These are phyloP conservation scores for Ceuthmochares aereus DNA, from an alignment of 2,113 vertebrate species.

Conservation along the genomic window DNA sequence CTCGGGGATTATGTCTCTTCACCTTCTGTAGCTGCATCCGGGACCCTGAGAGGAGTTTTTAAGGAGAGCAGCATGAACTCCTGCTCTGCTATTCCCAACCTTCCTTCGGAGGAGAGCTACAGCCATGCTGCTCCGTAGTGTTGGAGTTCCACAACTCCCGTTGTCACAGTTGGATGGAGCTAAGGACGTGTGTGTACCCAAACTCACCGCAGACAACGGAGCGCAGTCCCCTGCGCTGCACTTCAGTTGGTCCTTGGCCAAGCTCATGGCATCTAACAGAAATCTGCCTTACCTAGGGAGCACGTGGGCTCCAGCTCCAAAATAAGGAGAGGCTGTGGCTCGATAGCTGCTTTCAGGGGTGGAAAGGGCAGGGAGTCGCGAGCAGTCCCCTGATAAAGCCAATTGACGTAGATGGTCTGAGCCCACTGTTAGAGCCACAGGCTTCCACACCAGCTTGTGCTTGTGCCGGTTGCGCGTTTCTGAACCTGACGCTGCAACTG, in stretches of 20 bases:
- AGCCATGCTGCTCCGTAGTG: fast-evolving
- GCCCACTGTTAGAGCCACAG: fast-evolving
- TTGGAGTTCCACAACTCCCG: fast-evolving
- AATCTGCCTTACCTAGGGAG: neutral
- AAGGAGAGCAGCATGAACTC: neutral
- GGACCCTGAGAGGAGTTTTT: neutral
- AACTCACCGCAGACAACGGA: fast-evolving
- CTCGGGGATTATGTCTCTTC: slow-evolving; percentile 13
- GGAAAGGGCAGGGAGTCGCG: neutral
- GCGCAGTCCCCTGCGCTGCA: fast-evolving
- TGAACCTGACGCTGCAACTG: fast-evolving
- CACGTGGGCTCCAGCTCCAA: fast-evolving
- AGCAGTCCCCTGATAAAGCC: neutral
- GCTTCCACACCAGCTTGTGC: neutral
- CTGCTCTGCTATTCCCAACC: neutral
- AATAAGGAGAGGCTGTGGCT: neutral
- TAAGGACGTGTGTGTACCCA: fast-evolving
- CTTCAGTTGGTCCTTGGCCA: neutral
- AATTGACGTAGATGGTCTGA: neutral
- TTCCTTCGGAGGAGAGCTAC: neutral
- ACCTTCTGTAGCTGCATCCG: neutral
- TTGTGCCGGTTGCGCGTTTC: fast-evolving
- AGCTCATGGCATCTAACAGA: neutral
- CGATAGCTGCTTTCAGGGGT: neutral
- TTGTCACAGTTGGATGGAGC: neutral